These are phyloP conservation scores for Synergus gifuensis DNA, from an alignment of 2,888 invertebrate species.

Conservation along the genomic window DNA sequence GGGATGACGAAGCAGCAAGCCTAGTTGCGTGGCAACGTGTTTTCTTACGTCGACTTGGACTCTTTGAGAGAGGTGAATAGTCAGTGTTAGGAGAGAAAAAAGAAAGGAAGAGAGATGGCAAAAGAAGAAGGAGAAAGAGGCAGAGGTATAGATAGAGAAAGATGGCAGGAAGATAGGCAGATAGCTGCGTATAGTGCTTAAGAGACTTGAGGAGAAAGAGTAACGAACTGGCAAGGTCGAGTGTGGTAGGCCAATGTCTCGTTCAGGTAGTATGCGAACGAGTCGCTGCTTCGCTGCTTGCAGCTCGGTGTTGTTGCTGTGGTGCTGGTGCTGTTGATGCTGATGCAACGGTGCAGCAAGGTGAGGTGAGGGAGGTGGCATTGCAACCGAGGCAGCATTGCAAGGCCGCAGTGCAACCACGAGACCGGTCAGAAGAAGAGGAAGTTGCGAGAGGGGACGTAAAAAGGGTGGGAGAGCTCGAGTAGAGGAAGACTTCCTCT, in stretches of 20 bases:
- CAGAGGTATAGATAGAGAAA: constrained; percentile 49
- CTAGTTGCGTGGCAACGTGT: constrained; percentile 56
- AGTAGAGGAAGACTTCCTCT: constrained; percentile 2
- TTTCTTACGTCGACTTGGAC: constrained; percentile 54
- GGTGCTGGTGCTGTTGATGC: constrained; percentile 52
- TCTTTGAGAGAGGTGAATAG: constrained; percentile 44
- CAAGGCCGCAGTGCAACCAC: constrained; percentile 72
- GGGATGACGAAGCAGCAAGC: constrained; percentile 66
- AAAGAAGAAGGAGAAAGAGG: constrained; percentile 52
- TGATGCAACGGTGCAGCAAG: constrained; percentile 64
- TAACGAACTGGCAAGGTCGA: constrained; percentile 77
- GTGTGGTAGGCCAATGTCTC: constrained; percentile 76
- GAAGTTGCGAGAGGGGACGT: constrained; percentile 58
- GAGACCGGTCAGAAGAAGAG: constrained; percentile 66
- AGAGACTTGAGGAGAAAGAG: constrained; percentile 72
- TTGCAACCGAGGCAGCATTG: constrained; percentile 69
- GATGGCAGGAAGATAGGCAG: constrained; percentile 56
- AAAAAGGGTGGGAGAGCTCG: constrained; percentile 48
- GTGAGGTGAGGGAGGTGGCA: constrained; percentile 52
- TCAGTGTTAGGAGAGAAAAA: constrained; percentile 28
- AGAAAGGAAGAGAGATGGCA: constrained; percentile 53
- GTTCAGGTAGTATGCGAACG: constrained; percentile 68
- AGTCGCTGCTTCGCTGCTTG: constrained; percentile 48
- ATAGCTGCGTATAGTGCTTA: constrained; percentile 68
- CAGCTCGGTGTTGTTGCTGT: constrained; percentile 50